Percentiles rank a stretch among this genome's conserved stretches.
Conservation (phyloP, 2,888 invertebrate genomes). For the Nomada fucata region DNA sequence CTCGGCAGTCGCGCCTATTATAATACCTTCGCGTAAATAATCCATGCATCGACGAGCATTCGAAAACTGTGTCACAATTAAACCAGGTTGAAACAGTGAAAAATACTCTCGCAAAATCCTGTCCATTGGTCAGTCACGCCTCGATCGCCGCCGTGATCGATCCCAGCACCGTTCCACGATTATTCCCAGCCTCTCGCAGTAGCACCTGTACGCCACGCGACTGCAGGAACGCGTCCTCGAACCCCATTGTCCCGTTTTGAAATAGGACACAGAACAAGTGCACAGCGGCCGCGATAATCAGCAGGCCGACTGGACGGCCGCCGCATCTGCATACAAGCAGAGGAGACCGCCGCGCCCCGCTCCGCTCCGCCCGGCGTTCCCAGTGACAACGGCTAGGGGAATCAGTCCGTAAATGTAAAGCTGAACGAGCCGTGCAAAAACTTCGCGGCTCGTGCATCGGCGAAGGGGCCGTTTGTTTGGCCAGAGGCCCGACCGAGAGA, state of each 20-base stretch:
- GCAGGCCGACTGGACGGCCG: neutral
- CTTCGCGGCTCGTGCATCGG: slow-evolving; percentile 62
- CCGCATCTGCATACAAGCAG: slow-evolving; percentile 76
- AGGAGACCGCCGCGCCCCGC: slow-evolving; percentile 32
- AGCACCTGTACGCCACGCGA: slow-evolving; percentile 47
- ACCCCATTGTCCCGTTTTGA: slow-evolving; percentile 70
- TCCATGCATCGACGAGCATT: too few relatives aligned
- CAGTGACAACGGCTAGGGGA: slow-evolving; percentile 76
- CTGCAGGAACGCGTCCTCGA: slow-evolving; percentile 35
- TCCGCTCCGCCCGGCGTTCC: neutral
- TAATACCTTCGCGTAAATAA: too few relatives aligned
- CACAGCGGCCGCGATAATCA: slow-evolving; percentile 62
- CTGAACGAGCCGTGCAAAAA: slow-evolving; percentile 69
- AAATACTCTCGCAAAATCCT: neutral
- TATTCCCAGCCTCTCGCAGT: slow-evolving; percentile 7
- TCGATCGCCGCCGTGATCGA: slow-evolving; percentile 5
- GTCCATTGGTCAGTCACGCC: slow-evolving; percentile 23
- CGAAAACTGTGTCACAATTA: too few relatives aligned
- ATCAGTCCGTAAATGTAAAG: slow-evolving; percentile 79
- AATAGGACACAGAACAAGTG: slow-evolving; percentile 59
- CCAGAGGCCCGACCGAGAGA: slow-evolving; percentile 66
- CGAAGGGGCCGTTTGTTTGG: slow-evolving; percentile 72
- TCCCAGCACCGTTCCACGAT: slow-evolving; percentile 25
- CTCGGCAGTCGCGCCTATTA: too few relatives aligned
- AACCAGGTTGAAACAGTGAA: too few relatives aligned